Conservation (phyloP, 2,113 vertebrate genomes). For the Bufo bufo region DNA sequence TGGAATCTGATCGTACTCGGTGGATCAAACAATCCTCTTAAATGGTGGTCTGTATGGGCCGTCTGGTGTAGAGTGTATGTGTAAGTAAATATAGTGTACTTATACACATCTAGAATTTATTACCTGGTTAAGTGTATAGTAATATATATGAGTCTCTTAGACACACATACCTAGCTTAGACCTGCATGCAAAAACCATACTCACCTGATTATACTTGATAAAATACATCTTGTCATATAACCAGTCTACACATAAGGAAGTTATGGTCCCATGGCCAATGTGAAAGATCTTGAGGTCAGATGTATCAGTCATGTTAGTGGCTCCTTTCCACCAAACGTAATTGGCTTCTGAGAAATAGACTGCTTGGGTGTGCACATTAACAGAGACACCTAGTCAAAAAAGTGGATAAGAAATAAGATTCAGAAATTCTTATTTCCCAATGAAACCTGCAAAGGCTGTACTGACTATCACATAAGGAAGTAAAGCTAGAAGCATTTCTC, state of each 20-base stretch:
- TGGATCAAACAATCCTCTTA: too few species aligned
- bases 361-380: constrained; percentile 65
- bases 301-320: constrained; percentile 66
- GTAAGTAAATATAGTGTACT: too few species aligned
- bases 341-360: constrained; percentile 77
- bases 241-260: constrained; percentile 76
- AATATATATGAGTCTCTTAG: not conserved
- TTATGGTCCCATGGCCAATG: constrained; percentile 68
- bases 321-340: constrained; percentile 74
- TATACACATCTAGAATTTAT: not conserved
- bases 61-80: too few species aligned
- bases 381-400: constrained; percentile 70
- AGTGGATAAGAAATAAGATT: too few species aligned
- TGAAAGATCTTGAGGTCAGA: constrained; percentile 72
- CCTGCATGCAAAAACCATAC: not conserved
- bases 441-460: too few species aligned
- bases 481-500: too few species aligned
- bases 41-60: too few species aligned
- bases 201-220: constrained; percentile 74
- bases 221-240: constrained; percentile 77
- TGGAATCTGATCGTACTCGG: too few species aligned
- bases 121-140: not conserved
- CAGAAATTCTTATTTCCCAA: not conserved
- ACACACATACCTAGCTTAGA: not conserved
- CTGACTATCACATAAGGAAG: too few species aligned